A percentile compares a stretch with the other conserved stretches of the same genome.
Evolutionary conservation across 1,140 invertebrate genomes (phyloP).

Genomic region (Zaprionus africanus): DNA sequence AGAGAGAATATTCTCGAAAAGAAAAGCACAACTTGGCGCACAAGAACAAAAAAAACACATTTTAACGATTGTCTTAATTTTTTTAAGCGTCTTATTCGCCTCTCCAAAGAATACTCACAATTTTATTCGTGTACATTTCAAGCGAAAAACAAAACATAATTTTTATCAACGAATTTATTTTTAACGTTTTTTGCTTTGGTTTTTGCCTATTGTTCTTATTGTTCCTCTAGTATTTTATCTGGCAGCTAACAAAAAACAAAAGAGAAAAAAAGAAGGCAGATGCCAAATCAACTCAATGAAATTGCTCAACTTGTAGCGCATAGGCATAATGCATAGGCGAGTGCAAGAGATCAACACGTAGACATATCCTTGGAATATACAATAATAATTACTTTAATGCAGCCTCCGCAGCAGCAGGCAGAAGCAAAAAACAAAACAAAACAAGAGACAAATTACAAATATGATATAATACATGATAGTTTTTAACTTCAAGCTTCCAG

Average conservation of each 20-base stretch:
- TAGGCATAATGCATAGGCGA: constrained; percentile 59
- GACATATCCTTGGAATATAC: constrained; percentile 84
- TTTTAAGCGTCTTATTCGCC: constrained; percentile 34
- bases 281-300: constrained; percentile 57
- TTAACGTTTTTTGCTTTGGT: constrained; percentile 19
- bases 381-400: constrained; percentile 83
- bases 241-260: constrained; percentile 28
- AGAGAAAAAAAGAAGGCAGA: not conserved
- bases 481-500: constrained; percentile 80
- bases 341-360: constrained; percentile 80
- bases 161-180: constrained; percentile 71
- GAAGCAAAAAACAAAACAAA: constrained; percentile 33
- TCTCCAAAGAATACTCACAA: constrained; percentile 75
- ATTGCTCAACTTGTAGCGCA: constrained; percentile 75
- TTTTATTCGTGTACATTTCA: constrained; percentile 57
- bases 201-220: constrained; percentile 26
- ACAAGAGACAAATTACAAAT: constrained; percentile 44
- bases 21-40: constrained; percentile 16
- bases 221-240: constrained; percentile 39
- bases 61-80: constrained; percentile 25
- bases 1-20: constrained; percentile 8
- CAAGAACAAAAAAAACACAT: constrained; percentile 7
- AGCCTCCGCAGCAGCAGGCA: constrained; percentile 63
- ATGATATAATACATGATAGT: constrained; percentile 57
- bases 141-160: not conserved